Percentiles rank a stretch among this genome's conserved stretches.
These are phyloP conservation scores for Alouatta palliata DNA, from an alignment of 2,113 vertebrate species.

Conservation along the genomic window DNA sequence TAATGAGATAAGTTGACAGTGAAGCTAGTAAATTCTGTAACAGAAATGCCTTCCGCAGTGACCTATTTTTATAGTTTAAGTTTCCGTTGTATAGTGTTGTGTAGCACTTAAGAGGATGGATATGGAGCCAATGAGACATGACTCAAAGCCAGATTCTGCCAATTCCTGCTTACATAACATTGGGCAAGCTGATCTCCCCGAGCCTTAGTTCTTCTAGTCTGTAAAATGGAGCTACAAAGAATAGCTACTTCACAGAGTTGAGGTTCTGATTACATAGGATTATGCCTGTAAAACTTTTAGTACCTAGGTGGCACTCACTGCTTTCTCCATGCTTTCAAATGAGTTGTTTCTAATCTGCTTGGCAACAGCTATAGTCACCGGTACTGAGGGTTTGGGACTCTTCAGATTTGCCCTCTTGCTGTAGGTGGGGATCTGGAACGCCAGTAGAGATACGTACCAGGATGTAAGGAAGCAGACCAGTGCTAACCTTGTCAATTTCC, in stretches of 20 bases:
- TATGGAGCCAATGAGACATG: neutral
- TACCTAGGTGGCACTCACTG: neutral
- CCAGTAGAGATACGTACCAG: neutral
- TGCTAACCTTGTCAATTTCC: neutral
- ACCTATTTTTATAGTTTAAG: constrained; percentile 13
- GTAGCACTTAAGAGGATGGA: neutral
- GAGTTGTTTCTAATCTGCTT: neutral
- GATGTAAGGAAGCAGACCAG: neutral
- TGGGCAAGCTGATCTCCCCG: neutral
- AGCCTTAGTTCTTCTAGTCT: constrained; percentile 14
- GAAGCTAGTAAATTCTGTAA: constrained; percentile 6
- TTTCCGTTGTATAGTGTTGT: neutral
- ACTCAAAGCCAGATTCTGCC: neutral
- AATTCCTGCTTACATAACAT: neutral
- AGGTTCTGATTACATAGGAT: neutral
- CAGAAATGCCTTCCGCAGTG: constrained; percentile 32
- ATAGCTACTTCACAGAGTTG: neutral
- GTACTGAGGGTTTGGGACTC: neutral
- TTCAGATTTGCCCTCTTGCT: neutral
- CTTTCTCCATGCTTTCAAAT: neutral
- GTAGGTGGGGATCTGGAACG: neutral
- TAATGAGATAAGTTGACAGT: constrained; percentile 42
- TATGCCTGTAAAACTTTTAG: neutral
- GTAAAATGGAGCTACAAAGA: neutral
- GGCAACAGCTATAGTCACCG: neutral